Percentiles rank a stretch among this genome's conserved stretches.
Evolutionary conservation across 2,888 invertebrate species (phyloP).

Genomic region (Orthosia gracilis): DNA sequence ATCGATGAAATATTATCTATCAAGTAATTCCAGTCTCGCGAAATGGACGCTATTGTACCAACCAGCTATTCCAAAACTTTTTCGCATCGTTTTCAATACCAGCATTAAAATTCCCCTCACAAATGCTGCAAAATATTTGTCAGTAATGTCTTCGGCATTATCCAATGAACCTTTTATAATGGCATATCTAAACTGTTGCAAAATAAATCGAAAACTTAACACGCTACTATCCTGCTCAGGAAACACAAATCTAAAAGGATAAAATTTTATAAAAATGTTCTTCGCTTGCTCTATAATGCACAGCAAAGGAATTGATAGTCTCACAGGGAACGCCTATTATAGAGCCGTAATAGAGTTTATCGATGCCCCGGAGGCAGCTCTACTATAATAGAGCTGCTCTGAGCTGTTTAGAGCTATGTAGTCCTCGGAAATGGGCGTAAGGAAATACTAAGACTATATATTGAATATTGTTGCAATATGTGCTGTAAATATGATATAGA

Average conservation of each 20-base stretch:
- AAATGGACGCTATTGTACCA: too few relatives aligned
- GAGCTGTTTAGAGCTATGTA: slow-evolving; percentile 27
- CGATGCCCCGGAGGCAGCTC: slow-evolving; percentile 60
- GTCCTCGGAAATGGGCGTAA: slow-evolving; percentile 25
- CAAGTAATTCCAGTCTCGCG: too few relatives aligned
- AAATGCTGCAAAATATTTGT: background rate
- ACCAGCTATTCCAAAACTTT: too few relatives aligned
- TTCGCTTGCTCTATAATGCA: slow-evolving; percentile 25
- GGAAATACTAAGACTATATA: slow-evolving; percentile 19
- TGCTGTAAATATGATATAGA: slow-evolving; percentile 1
- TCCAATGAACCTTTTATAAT: background rate
- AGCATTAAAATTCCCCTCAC: background rate
- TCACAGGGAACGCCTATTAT: slow-evolving; percentile 66
- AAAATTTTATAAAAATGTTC: slow-evolving; percentile 44
- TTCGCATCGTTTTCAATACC: too few relatives aligned
- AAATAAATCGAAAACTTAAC: background rate
- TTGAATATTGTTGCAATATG: slow-evolving; percentile 21
- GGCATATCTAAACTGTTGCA: background rate
- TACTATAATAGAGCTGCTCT: slow-evolving; percentile 50
- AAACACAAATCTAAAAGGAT: slow-evolving; percentile 30
- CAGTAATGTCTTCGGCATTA: background rate
- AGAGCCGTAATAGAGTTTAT: slow-evolving; percentile 67
- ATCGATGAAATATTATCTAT: too few relatives aligned
- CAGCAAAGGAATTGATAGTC: slow-evolving; percentile 67
- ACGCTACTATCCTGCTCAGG: background rate